Percentiles rank a stretch among this genome's conserved stretches.
These are phyloP conservation scores for Drosophila sordidula DNA, from an alignment of 2,888 invertebrate genomes.

Conservation along the genomic window DNA sequence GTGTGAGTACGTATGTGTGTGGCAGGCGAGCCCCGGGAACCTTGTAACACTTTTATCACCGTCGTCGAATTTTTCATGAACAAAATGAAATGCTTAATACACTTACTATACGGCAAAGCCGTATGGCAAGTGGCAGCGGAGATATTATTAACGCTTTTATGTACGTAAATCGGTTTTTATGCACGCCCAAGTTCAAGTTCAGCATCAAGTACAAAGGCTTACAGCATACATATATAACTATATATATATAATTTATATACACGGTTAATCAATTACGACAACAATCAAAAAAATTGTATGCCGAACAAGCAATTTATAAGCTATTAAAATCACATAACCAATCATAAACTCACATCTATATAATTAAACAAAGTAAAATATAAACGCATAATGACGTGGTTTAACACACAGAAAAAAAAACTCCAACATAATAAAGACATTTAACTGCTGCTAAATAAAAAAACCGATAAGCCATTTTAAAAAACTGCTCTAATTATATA, in stretches of 20 bases:
- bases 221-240: slow-evolving; percentile 6
- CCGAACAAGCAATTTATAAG: slow-evolving; percentile 42
- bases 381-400: slow-evolving; percentile 14
- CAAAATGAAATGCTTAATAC: slow-evolving; percentile 28
- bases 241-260: slow-evolving; percentile 2
- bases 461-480: slow-evolving; percentile 25
- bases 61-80: slow-evolving; percentile 29
- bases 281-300: slow-evolving; percentile 53
- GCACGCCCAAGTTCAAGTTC: slow-evolving; percentile 63
- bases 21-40: slow-evolving; percentile 23
- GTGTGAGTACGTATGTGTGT: background rate
- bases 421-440: slow-evolving; percentile 59
- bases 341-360: slow-evolving; percentile 15
- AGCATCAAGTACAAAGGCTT: slow-evolving; percentile 36
- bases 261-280: slow-evolving; percentile 48
- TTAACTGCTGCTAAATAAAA: slow-evolving; percentile 22
- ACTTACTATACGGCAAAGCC: slow-evolving; percentile 10
- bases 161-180: slow-evolving; percentile 9
- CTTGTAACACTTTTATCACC: slow-evolving; percentile 60
- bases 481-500: slow-evolving; percentile 48
- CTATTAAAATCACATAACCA: slow-evolving; percentile 57
- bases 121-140: slow-evolving; percentile 14
- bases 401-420: slow-evolving; percentile 11
- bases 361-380: slow-evolving; percentile 15
- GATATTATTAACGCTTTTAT: slow-evolving; percentile 39